Evolutionary conservation across 2,888 invertebrate species (phyloP).

Genomic region (Ariolimax columbianus): DNA sequence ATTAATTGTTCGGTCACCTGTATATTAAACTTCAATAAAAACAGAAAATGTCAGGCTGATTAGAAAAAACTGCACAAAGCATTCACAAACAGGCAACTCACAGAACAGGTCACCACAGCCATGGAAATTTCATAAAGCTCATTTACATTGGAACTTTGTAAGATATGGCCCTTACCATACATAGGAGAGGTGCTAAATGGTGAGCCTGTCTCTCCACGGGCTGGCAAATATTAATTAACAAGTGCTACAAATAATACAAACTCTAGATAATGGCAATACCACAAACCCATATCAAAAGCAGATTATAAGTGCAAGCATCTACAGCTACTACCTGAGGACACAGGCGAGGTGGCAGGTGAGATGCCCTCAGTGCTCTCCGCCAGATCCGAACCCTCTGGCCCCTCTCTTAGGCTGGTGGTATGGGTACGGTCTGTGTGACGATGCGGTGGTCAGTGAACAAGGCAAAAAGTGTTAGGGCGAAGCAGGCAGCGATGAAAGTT

Average conservation of each 20-base stretch:
- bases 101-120: neutral
- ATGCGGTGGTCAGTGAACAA: slow-evolving; percentile 48
- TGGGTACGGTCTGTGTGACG: slow-evolving; percentile 47
- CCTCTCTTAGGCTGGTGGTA: slow-evolving; percentile 49
- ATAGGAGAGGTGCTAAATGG: neutral
- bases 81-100: neutral
- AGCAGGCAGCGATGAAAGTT: slow-evolving; percentile 49
- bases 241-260: neutral
- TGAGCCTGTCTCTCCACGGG: neutral
- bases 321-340: slow-evolving; percentile 50
- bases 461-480: slow-evolving; percentile 51
- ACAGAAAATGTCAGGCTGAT: too few relatives aligned
- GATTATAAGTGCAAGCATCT: slow-evolving; percentile 28
- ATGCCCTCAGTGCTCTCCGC: slow-evolving; percentile 52
- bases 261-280: slow-evolving; percentile 3
- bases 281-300: slow-evolving; percentile 32
- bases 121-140: neutral
- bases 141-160: neutral
- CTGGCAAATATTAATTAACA: neutral
- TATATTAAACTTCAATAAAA: too few relatives aligned
- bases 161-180: neutral
- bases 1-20: too few relatives aligned
- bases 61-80: slow-evolving; percentile 7
- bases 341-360: slow-evolving; percentile 52
- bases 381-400: slow-evolving; percentile 53